Evolutionary conservation across 2,113 vertebrate species (phyloP), one percentile per base, ranked within the genome.

Genomic region (Pan paniscus): DNA sequence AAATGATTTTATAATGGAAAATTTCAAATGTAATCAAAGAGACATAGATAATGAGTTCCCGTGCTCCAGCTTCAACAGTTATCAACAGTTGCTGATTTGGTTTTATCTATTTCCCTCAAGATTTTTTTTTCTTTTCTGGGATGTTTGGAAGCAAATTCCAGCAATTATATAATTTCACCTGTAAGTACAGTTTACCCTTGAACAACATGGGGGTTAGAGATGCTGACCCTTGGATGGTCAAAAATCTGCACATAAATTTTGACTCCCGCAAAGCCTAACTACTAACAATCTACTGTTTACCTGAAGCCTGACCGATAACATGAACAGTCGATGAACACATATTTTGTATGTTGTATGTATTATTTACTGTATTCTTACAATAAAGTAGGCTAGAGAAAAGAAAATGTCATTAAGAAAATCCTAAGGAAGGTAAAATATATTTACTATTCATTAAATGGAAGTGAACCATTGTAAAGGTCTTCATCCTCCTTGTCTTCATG

Each of bases 1-100:
- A 96, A 86, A 78, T 81, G 38, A 52, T 76, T 97, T 83, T 96
- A 78, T 90, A 67, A 81, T 92, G 59, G 82, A 96, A 96, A 80
- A 50, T 86, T 86, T 89, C 76, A 88, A 78, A 64, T 40, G 61
- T 93, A 68, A 89, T 97, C 64, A 89, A 89, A 40, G 38, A 91
- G 89, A 86, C 50, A 70, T 81, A 35, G 61, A 10, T 23, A 18
- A 12, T 7, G 46, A 61, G 68, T 79, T 94, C 81, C 68, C 13
- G 30, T 32, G 6, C 83, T 92, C 73, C 20, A 52, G 59, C 7
- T 59, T 57, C 76, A 68, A 11, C 18, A 50, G 2, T 79, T 30
- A 50, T 23, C 52, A 68, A 16, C 38, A 43, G 38, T 82, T 73
- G 78, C 40, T 48, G 64, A 14, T 78, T 85, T 85, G 35, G 46